These are phyloP conservation scores for Andrena minutula DNA, from an alignment of 2,888 invertebrate species.

Conservation along the genomic window DNA sequence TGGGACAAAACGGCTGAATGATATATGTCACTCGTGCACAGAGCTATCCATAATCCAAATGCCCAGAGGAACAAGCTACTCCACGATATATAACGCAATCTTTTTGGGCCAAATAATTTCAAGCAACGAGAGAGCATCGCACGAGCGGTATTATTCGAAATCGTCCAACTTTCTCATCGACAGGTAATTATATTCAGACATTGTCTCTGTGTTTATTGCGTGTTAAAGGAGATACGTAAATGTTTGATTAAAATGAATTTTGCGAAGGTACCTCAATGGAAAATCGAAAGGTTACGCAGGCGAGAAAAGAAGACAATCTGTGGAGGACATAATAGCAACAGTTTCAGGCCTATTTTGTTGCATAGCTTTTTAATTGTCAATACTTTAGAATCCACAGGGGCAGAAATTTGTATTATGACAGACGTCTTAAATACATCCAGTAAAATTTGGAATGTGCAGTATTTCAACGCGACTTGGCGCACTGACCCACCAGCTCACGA, in stretches of 20 bases:
- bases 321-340: slow-evolving; percentile 1
- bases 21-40: slow-evolving; percentile 63
- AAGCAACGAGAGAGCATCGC: slow-evolving; percentile 31
- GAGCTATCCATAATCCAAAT: slow-evolving; percentile 72
- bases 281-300: slow-evolving; percentile 16
- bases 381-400: slow-evolving; percentile 15
- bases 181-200: slow-evolving; percentile 1
- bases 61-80: slow-evolving; percentile 71
- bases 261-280: slow-evolving; percentile 5
- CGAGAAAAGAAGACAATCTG: slow-evolving; percentile 34
- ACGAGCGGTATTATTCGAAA: slow-evolving; percentile 17
- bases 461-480: slow-evolving; percentile 64
- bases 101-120: slow-evolving; percentile 26
- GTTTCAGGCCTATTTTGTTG: slow-evolving; percentile 30
- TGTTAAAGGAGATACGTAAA: slow-evolving; percentile 8
- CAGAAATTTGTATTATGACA: slow-evolving; percentile 39
- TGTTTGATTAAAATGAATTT: slow-evolving; percentile 41
- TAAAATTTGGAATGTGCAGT: slow-evolving; percentile 62
- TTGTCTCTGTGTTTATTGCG: slow-evolving; percentile 18
- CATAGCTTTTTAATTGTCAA: slow-evolving; percentile 20
- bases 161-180: neutral
- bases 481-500: slow-evolving; percentile 63
- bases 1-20: neutral
- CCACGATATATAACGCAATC: slow-evolving; percentile 72
- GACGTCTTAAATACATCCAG: slow-evolving; percentile 23